Percentiles rank a stretch among this genome's conserved stretches.
phyloP scores from a whole-genome alignment of 2,797 vertebrate genomes.

The Mormyrus hasselquistii region DNA sequence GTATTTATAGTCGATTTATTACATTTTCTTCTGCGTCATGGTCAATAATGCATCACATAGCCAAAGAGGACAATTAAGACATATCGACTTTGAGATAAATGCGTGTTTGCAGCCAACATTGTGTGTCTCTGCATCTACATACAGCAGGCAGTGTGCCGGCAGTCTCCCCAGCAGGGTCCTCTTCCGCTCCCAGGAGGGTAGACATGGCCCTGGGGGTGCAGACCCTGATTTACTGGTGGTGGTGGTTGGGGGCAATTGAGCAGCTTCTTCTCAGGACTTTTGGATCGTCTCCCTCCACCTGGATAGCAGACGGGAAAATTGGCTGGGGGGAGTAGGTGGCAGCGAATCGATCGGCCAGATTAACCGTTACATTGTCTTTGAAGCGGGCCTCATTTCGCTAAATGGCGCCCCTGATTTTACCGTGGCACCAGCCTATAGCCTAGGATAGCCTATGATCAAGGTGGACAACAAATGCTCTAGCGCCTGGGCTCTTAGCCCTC shows the following conservation, averaged over 20 bases:
- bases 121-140: constrained; percentile 43
- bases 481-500: not conserved
- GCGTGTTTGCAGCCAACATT: not conserved
- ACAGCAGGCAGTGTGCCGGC: constrained; percentile 72
- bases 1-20: not conserved
- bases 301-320: not conserved
- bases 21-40: not conserved
- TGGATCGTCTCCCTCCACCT: constrained; percentile 41
- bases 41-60: not conserved
- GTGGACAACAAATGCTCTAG: not conserved
- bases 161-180: constrained; percentile 75
- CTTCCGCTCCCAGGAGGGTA: constrained; percentile 81
- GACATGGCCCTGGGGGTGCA: constrained; percentile 66
- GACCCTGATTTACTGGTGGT: too few species aligned
- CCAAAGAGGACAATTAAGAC: not conserved
- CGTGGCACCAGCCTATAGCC: not conserved
- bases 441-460: not conserved
- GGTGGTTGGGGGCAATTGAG: not conserved
- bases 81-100: not conserved
- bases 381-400: not conserved
- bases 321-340: not conserved
- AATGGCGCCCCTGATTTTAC: not conserved
- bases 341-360: not conserved
- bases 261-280: constrained; percentile 48
- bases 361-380: not conserved